A percentile compares a stretch with the other conserved stretches of the same genome.
Conservation (phyloP, 1,140 invertebrate genomes). For the Sycobia sp. region DNA sequence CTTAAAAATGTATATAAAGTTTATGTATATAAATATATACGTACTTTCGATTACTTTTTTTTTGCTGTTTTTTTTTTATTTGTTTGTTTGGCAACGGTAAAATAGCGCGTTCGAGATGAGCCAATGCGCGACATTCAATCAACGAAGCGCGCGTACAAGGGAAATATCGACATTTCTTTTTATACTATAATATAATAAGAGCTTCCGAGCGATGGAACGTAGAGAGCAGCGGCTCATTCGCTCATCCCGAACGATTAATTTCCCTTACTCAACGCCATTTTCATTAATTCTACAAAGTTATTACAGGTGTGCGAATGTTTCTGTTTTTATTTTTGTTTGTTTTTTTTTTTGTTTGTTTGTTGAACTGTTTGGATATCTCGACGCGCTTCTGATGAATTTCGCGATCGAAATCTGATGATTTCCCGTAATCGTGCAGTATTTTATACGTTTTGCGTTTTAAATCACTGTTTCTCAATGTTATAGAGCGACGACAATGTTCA, state of each 20-base stretch:
- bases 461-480: background rate
- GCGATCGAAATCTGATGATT: background rate
- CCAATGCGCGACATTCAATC: no score
- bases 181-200: no score
- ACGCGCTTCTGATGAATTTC: background rate
- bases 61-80: no score
- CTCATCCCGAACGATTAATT: background rate
- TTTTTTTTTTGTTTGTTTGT: no score
- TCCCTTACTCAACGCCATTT: constrained; percentile 5
- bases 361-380: no score
- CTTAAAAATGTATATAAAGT: constrained; percentile 9
- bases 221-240: no score
- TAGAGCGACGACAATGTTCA: background rate
- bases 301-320: background rate
- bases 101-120: background rate
- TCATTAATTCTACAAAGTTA: background rate
- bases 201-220: no score
- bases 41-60: no score
- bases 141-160: no score
- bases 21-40: constrained; percentile 10
- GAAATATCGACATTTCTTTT: no score
- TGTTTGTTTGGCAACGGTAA: background rate
- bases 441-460: constrained; percentile 1
- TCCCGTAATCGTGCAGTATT: background rate
- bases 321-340: background rate